Percentiles rank a stretch among this genome's conserved stretches.
These are phyloP conservation scores for Lanius collurio DNA, from an alignment of 2,113 vertebrate species.

Conservation along the genomic window DNA sequence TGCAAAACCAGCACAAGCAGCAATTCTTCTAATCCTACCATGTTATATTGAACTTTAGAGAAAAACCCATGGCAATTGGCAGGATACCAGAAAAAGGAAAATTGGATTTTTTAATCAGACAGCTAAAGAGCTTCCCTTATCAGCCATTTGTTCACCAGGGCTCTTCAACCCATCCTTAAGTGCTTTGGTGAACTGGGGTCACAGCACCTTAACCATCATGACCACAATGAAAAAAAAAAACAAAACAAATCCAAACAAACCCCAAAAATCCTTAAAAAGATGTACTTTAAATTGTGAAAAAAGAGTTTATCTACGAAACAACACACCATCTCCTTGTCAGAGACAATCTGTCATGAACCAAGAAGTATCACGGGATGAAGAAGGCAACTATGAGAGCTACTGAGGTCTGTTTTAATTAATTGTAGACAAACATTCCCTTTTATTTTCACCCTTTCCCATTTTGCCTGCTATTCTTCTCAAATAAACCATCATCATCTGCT, in stretches of 20 bases:
- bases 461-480: background rate
- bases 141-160: background rate
- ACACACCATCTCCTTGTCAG: background rate
- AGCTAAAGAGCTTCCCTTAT: background rate
- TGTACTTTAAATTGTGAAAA: background rate
- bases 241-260: too few species aligned
- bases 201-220: fast-evolving
- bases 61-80: background rate
- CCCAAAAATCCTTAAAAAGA: background rate
- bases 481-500: background rate
- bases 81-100: background rate
- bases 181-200: background rate
- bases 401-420: background rate
- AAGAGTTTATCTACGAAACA: background rate
- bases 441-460: background rate
- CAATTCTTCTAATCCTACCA: background rate
- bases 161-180: background rate
- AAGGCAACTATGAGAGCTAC: background rate
- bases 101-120: background rate
- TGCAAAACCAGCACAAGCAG: background rate
- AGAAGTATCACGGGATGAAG: background rate
- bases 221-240: background rate
- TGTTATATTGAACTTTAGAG: background rate
- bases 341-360: background rate
- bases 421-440: background rate